A percentile compares a stretch with the other conserved stretches of the same genome.
phyloP scores from a whole-genome alignment of 2,797 vertebrate species.

The Tiaroga cobitis region DNA sequence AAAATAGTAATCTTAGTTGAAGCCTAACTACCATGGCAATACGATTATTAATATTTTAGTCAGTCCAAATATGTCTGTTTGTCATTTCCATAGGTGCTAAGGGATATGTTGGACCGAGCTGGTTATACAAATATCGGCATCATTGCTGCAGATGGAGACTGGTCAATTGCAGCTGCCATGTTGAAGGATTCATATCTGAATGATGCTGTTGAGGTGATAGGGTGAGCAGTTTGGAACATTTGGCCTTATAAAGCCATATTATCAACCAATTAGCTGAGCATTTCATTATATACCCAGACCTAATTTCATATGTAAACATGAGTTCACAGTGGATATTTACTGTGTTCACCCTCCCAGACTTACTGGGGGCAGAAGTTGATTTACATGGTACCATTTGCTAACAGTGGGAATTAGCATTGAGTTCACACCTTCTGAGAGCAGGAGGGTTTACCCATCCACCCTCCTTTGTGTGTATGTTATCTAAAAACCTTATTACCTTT shows the following conservation, averaged over 20 bases:
- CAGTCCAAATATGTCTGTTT: neutral
- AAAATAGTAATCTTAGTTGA: neutral
- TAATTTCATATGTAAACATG: no score
- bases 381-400: no score
- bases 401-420: no score
- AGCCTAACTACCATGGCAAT: neutral
- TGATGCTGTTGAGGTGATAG: slow-evolving; percentile 83
- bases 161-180: slow-evolving; percentile 80
- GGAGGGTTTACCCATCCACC: no score
- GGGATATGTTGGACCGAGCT: slow-evolving; percentile 82
- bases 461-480: no score
- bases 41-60: neutral
- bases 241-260: neutral
- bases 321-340: no score
- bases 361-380: no score
- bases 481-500: no score
- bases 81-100: slow-evolving; percentile 78
- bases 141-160: slow-evolving; percentile 87
- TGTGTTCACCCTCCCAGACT: no score
- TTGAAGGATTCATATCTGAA: slow-evolving; percentile 82
- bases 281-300: no score
- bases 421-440: no score
- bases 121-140: slow-evolving; percentile 81
- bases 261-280: neutral
- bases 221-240: slow-evolving; percentile 78